Percentiles rank a stretch among this genome's conserved stretches.
Conservation (phyloP, 1,140 invertebrate species). For the Drosophila nigrodunni region DNA sequence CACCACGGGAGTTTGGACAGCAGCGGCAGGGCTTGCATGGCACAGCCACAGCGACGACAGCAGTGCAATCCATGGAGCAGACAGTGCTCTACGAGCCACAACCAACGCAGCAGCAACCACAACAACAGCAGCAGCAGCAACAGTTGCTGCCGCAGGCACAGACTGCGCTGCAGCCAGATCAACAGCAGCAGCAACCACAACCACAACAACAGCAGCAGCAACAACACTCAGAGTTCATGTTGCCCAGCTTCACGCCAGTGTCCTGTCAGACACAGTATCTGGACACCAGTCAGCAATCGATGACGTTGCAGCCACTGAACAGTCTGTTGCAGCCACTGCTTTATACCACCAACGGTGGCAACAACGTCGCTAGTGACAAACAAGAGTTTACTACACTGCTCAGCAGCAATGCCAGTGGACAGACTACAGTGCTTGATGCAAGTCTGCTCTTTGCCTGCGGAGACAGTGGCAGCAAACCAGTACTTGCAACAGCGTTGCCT, state of each 20-base stretch:
- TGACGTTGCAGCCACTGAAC: conserved; percentile 65
- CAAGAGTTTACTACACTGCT: conserved; percentile 24
- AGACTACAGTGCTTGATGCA: conserved; percentile 47
- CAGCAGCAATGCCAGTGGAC: neutral
- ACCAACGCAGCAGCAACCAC: conserved; percentile 30
- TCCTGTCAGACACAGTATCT: conserved; percentile 58
- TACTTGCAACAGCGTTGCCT: conserved; percentile 23
- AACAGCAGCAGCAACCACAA: conserved; percentile 23
- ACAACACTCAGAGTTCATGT: conserved; percentile 61
- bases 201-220: conserved; percentile 27
- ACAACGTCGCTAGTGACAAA: conserved; percentile 33
- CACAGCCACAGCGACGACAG: neutral
- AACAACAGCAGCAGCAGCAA: conserved; percentile 49
- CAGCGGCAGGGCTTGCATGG: conserved; percentile 67
- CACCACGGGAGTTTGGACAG: conserved; percentile 90
- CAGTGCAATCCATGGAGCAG: conserved; percentile 7
- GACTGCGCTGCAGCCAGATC: conserved; percentile 23
- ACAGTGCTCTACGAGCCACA: conserved; percentile 24
- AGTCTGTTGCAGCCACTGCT: conserved; percentile 67
- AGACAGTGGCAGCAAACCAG: conserved; percentile 29
- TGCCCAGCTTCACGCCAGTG: conserved; percentile 51
- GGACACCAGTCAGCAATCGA: conserved; percentile 48
- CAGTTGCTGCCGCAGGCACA: conserved; percentile 34
- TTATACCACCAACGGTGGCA: conserved; percentile 27
- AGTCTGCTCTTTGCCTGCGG: conserved; percentile 57